A percentile compares a stretch with the other conserved stretches of the same genome.
These are phyloP conservation scores for Xenops minutus DNA, from an alignment of 2,797 vertebrate genomes.

Conservation along the genomic window DNA sequence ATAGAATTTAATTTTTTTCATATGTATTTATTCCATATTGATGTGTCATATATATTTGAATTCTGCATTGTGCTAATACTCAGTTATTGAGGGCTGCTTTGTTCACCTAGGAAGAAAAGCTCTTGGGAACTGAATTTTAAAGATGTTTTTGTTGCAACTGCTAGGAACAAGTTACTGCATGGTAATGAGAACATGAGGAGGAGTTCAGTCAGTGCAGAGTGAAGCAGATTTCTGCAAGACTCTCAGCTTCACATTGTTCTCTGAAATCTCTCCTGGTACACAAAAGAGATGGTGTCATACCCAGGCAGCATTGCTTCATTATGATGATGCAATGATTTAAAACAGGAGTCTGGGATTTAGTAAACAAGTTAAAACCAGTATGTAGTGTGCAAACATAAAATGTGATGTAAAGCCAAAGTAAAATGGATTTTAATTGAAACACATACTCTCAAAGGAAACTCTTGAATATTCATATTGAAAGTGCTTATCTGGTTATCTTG, in stretches of 20 bases:
- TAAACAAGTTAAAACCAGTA: neutral
- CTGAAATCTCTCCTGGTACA: neutral
- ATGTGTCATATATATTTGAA: neutral
- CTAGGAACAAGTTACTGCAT: neutral
- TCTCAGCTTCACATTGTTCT: accelerated
- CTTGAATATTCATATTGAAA: neutral
- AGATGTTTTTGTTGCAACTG: neutral
- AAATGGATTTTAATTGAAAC: neutral
- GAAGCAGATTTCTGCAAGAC: neutral
- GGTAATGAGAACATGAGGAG: neutral
- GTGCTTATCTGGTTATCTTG: neutral
- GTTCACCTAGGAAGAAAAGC: neutral
- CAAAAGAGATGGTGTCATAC: neutral
- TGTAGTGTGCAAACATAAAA: neutral
- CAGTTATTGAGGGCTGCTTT: neutral
- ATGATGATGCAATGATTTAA: neutral
- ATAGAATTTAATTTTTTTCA: neutral
- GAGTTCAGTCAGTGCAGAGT: neutral
- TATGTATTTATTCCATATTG: neutral
- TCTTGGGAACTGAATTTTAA: neutral
- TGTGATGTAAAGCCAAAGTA: neutral
- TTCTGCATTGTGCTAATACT: neutral
- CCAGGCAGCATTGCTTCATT: neutral
- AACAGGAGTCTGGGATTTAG: neutral
- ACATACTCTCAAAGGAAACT: neutral